A percentile compares a stretch with the other conserved stretches of the same genome.
phyloP scores from a whole-genome alignment of 37 sponge, comb jelly and placozoan species.

The Oopsacas minuta region DNA sequence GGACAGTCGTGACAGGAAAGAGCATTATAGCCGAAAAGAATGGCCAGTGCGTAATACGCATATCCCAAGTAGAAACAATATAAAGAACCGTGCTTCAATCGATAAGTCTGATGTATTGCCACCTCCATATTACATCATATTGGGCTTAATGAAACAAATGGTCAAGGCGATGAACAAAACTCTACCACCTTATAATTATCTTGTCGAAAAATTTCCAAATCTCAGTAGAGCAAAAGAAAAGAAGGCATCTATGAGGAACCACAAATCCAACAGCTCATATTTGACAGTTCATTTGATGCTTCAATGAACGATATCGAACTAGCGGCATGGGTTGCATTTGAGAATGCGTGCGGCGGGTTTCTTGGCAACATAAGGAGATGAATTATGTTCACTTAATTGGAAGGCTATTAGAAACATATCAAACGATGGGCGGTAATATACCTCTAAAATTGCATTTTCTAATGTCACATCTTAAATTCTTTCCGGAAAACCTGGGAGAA shows the following conservation, averaged over 20 bases:
- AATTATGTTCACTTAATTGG: neutral
- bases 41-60: neutral
- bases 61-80: neutral
- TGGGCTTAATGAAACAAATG: conserved; percentile 9
- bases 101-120: conserved; percentile 3
- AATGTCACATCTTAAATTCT: neutral
- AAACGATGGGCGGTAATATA: neutral
- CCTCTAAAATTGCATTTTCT: neutral
- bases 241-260: neutral
- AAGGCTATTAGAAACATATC: neutral
- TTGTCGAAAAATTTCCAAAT: neutral
- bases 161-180: neutral
- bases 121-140: neutral
- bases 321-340: neutral
- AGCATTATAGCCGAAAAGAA: neutral
- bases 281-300: neutral
- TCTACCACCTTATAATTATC: neutral
- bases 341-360: neutral
- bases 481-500: neutral
- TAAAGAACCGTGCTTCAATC: conserved; percentile 1
- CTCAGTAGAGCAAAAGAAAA: neutral
- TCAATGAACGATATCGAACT: neutral
- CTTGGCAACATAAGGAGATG: neutral
- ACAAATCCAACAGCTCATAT: neutral
- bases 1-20: neutral